Evolutionary conservation across 2,888 invertebrate species (phyloP), one percentile per base, ranked within the genome.

Genomic region (Thymelicus acteon): DNA sequence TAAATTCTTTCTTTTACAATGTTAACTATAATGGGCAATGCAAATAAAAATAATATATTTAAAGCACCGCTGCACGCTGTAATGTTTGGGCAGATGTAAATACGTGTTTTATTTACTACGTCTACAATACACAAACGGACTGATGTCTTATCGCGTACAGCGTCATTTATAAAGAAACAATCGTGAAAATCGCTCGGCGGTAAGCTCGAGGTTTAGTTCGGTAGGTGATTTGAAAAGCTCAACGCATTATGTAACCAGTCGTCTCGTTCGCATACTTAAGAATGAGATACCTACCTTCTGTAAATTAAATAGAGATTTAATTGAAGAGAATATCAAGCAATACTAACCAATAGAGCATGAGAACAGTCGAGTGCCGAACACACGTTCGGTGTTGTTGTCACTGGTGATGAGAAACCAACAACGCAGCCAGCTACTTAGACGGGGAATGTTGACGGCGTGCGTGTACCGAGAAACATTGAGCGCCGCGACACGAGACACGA

Each of bases 291-390:
- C 31, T 13, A 13, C 10, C 15, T 40, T 39, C 4, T 6, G 49
- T 37, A 49, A 15, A 52, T 37, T 52, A 63, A 10, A 52, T 71
- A 73, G 60, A 60, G 66, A 44, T 65, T 39, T 66, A 63, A 67
- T 48, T 47, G 31, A 60, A 12, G 13, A 67, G 37, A 58, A 44
- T 12, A 54, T 54, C 3, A 54, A 24, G 10, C 24, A 52, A 66
- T 81, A 92, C 92, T 91, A 88, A 92, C 92, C 92, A 90, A 91
- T 82, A 86, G 86, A 86, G 86, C 92, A 92, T 92, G 90, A 89
- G 92, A 92, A 86, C 89, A 88, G 89, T 89, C 88, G 86, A 89
- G 86, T 82, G 90, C 86, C 87, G 90, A 92, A 90, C 92, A 91
- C 91, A 88, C 89, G 75, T 74, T 73, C 75, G 79, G 75, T 76